phyloP scores from a whole-genome alignment of 2,797 vertebrate species.

The Synaphobranchus kaupii region DNA sequence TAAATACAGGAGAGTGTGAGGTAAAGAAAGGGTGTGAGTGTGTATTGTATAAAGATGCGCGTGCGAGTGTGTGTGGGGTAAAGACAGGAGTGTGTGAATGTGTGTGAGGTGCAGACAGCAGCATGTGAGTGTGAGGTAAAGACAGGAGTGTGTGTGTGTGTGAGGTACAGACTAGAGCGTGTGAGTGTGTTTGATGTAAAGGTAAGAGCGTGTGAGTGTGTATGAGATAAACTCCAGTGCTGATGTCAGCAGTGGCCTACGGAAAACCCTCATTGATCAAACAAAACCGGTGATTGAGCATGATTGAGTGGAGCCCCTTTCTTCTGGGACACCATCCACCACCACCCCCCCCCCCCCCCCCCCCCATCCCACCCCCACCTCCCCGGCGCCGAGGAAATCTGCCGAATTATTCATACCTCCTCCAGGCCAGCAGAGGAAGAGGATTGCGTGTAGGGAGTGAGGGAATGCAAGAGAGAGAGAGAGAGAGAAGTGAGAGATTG shows the following conservation, averaged over 20 bases:
- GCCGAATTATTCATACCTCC: conserved; percentile 50
- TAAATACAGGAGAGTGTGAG: conserved; percentile 26
- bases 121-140: not conserved
- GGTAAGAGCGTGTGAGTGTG: not conserved
- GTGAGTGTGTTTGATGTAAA: not conserved
- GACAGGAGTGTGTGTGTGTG: conserved; percentile 26
- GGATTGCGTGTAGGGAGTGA: not conserved
- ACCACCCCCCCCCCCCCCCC: conserved; percentile 8
- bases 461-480: conserved; percentile 19
- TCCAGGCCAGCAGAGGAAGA: conserved; percentile 32
- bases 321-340: not conserved
- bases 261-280: conserved; percentile 46
- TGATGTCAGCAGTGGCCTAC: conserved; percentile 11
- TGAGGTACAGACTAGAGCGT: not conserved
- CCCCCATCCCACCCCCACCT: too few species aligned
- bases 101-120: not conserved
- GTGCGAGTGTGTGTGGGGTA: not conserved
- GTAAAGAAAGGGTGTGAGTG: not conserved
- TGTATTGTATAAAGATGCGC: not conserved
- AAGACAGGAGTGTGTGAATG: not conserved
- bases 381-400: conserved; percentile 37
- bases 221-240: not conserved
- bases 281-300: conserved; percentile 43
- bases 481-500: not conserved
- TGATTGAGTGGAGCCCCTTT: not conserved